Evolutionary conservation across 2,113 vertebrate species (phyloP), one percentile per base, ranked within the genome.

Genomic region (Gyps fulvus): DNA sequence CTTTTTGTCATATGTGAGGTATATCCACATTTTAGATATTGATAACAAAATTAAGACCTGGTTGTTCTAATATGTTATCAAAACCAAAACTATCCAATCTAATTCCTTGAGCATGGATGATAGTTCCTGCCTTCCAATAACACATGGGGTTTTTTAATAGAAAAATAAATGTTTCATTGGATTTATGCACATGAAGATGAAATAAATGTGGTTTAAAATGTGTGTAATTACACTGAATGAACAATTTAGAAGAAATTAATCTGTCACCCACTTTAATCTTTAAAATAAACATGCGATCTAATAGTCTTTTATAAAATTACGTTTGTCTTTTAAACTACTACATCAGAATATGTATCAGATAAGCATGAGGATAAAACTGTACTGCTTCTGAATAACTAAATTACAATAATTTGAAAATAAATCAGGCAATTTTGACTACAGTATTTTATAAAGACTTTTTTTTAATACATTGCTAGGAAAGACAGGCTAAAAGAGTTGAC

Each of bases 141-240:
- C 22, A 16, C 4, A 4, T 7, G 16, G 59, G 5, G 2, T 2
- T 6, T 77, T 90, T 89, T 50, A 93, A 73, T 87, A 47, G 77
- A 70, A 85, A 81, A 96, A 85, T 43, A 62, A 90, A 90, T 82
- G 83, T 93, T 96, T 93, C 66, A 63, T 77, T 95, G 47, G 47
- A 92, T 87, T 89, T 92, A 90, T 77, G 31, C 63, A 90, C 50
- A n/a, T 49, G 23, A 71, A 52, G 70, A 65, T 91, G 77, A 91
- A 93, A 92, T 83, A 81, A 82, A 81, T 69, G 66, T 90, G 43
- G 42, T 90, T 92, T 95, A 54, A 97, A 92, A 87, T 73, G 63
- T 45, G 38, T 34, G 2, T 89, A 81, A 85, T 95, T 92, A 80
- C 55, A 63, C 32, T 47, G 87, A 93, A 87, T 49, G 80, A 91